phyloP scores from a whole-genome alignment of 2,113 vertebrate species.

The Condylura cristata region DNA sequence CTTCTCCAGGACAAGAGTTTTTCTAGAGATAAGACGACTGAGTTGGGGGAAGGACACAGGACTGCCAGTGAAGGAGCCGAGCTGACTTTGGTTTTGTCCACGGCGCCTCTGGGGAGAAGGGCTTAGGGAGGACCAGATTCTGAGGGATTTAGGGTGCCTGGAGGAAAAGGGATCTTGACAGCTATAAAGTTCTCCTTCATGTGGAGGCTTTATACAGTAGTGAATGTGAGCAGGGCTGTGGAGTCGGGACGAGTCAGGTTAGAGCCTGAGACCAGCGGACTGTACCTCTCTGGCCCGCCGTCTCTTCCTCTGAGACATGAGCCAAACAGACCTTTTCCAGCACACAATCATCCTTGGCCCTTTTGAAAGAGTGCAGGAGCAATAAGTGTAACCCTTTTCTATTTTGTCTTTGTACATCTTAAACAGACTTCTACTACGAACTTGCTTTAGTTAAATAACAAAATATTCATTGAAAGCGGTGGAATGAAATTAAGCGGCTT shows the following conservation, averaged over 20 bases:
- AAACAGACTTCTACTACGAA: background rate
- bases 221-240: background rate
- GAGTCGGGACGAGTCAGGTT: background rate
- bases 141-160: background rate
- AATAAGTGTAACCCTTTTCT: background rate
- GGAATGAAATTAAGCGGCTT: background rate
- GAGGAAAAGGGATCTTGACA: background rate
- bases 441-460: background rate
- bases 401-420: background rate
- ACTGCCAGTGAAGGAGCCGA: background rate
- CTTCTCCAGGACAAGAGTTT: background rate
- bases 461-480: background rate
- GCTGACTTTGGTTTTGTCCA: background rate
- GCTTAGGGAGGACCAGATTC: background rate
- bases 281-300: background rate
- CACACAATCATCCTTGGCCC: background rate
- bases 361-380: background rate
- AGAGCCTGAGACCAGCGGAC: background rate
- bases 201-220: background rate
- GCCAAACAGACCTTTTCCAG: background rate
- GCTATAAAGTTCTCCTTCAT: background rate
- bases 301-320: background rate
- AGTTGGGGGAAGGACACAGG: background rate
- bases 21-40: background rate
- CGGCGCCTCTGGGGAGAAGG: background rate